phyloP scores from a whole-genome alignment of 2,113 vertebrate genomes.

The Gila orcuttii region DNA sequence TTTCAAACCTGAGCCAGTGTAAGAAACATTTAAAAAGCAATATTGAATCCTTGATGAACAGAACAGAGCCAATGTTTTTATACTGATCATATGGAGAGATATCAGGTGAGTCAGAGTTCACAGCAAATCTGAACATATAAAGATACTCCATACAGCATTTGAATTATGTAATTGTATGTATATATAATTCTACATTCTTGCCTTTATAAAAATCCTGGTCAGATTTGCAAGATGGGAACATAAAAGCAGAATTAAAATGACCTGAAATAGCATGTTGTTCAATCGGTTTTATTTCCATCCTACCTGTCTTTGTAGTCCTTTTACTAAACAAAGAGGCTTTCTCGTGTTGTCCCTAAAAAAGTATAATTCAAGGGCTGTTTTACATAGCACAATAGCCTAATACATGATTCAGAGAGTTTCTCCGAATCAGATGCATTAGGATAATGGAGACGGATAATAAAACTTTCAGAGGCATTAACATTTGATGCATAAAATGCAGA shows the following conservation, averaged over 20 bases:
- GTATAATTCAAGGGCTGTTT: conserved; percentile 67
- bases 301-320: conserved; percentile 8
- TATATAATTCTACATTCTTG: neutral
- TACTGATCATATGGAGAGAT: neutral
- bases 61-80: neutral
- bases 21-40: neutral
- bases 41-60: neutral
- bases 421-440: conserved; percentile 71
- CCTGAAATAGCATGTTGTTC: neutral
- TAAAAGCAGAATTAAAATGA: neutral
- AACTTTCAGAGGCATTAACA: conserved; percentile 79
- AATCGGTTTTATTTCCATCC: neutral
- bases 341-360: conserved; percentile 58
- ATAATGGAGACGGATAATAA: conserved; percentile 75
- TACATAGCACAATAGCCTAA: conserved; percentile 74
- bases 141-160: neutral
- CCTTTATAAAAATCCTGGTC: neutral
- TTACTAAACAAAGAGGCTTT: conserved; percentile 60
- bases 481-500: conserved; percentile 76
- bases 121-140: neutral
- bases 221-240: neutral
- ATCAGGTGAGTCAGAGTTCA: neutral
- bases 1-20: neutral
- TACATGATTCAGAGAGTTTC: conserved; percentile 78
- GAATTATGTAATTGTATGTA: neutral